Evolutionary conservation across 1,140 invertebrate genomes (phyloP).

Genomic region (Mycetomoellerius zeteki): DNA sequence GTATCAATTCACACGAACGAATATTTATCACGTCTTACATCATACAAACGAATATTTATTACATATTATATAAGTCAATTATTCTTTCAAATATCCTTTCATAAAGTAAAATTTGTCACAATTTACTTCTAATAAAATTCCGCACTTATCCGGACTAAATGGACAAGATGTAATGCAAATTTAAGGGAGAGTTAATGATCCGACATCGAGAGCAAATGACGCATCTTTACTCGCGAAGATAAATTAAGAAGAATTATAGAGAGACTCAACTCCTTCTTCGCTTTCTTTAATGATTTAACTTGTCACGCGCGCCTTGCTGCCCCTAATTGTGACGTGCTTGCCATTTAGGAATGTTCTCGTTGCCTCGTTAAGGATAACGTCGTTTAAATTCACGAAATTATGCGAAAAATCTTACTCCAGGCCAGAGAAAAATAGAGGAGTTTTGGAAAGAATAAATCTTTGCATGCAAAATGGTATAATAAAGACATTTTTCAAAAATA

Average conservation of each 20-base stretch:
- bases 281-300: slow-evolving; percentile 60
- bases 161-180: slow-evolving; percentile 24
- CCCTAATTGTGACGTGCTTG: slow-evolving; percentile 45
- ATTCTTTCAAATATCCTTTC: too few relatives aligned
- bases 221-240: slow-evolving; percentile 31
- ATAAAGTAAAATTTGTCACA: neutral
- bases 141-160: slow-evolving; percentile 26
- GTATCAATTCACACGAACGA: neutral
- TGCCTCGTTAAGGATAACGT: slow-evolving; percentile 50
- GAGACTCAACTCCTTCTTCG: slow-evolving; percentile 3
- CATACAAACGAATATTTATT: neutral
- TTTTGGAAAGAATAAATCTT: neutral
- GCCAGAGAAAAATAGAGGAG: neutral
- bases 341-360: slow-evolving; percentile 39
- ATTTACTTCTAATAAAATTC: slow-evolving; percentile 45
- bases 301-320: slow-evolving; percentile 13
- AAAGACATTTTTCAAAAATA: neutral
- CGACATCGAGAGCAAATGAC: slow-evolving; percentile 17
- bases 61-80: neutral
- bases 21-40: neutral
- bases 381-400: slow-evolving; percentile 50
- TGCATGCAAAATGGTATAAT: neutral
- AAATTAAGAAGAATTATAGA: slow-evolving; percentile 36
- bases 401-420: slow-evolving; percentile 21
- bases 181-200: slow-evolving; percentile 32